Evolutionary conservation across 1,140 invertebrate species (phyloP), one percentile per base, ranked within the genome.

Genomic region (Drosophila littoralis): DNA sequence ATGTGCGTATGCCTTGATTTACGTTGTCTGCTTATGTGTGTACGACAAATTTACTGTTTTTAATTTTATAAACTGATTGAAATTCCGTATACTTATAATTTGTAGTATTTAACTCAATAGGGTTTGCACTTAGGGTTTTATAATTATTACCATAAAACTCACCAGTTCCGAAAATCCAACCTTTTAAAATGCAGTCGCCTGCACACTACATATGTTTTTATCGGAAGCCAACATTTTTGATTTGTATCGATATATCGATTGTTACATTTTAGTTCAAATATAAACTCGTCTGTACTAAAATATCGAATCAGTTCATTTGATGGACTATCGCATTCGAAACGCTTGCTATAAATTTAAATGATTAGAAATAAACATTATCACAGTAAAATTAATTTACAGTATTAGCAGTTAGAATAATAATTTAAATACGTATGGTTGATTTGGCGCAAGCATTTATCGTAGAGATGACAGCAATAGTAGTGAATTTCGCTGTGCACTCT

Each of bases 231-330:
- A 48, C 36, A 35, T 17, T 48, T n/a, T 48, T 45, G 13, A 59
- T 15, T 17, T 8, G 7, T 67, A 67, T 67, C 64, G 64, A 67
- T 67, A 13, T 12, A 43, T 93, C 73, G 75, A 94, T 45, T 7
- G 22, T 32, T 51, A 7, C 12, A 28, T 28, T 4, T 48, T 48
- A 28, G 22, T 48, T 6, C 22, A 28, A 28, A 2, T 28, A 5
- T 28, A 28, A 28, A 5, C 22, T 28, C 22, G 4, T 32, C 22
- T 12, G 9, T 6, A 48, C 6, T 3, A 12, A 22, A 48, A 48
- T 48, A 28, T 17, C 13, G 15, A 48, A 2, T 32, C 9, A 28
- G 22, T 28, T 48, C 9, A 32, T 48, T 12, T 28, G 8, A 32
- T 3, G 9, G 22, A 48, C 1, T 28, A 48, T 12, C 22, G 22